phyloP scores from a whole-genome alignment of 2,888 invertebrate species.

The Phengaris arion region DNA sequence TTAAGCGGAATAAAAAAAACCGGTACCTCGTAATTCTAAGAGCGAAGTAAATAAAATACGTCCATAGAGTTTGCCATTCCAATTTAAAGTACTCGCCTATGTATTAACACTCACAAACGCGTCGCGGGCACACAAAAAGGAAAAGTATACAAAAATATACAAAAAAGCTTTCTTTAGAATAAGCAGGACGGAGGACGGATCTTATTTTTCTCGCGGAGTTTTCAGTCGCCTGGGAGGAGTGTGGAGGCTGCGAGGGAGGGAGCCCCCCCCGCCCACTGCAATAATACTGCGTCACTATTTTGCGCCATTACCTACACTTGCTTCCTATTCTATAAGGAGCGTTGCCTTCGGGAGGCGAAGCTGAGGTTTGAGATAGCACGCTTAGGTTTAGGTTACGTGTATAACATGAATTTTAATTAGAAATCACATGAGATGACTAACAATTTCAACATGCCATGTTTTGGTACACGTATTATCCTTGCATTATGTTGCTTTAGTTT shows the following conservation, averaged over 20 bases:
- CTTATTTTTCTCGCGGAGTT: constrained; percentile 80
- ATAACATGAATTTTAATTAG: constrained; percentile 27
- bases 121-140: constrained; percentile 40
- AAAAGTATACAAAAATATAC: constrained; percentile 64
- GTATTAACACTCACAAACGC: constrained; percentile 64
- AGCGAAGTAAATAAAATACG: constrained; percentile 8
- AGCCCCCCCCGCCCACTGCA: constrained; percentile 69
- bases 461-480: constrained; percentile 1
- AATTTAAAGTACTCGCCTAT: constrained; percentile 50
- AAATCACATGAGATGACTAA: constrained; percentile 26
- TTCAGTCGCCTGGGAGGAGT: constrained; percentile 71
- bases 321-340: constrained; percentile 79
- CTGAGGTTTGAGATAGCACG: constrained; percentile 32
- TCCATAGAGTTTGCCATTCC: constrained; percentile 38
- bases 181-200: constrained; percentile 78
- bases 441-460: neutral
- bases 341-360: constrained; percentile 59
- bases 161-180: constrained; percentile 74
- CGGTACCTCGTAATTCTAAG: neutral
- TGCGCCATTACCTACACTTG: constrained; percentile 81
- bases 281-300: constrained; percentile 82
- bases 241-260: constrained; percentile 49
- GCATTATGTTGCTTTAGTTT: neutral
- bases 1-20: neutral
- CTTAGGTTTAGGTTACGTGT: constrained; percentile 25